These are phyloP conservation scores for Globia sparganii DNA, from an alignment of 2,888 invertebrate species.

Conservation along the genomic window DNA sequence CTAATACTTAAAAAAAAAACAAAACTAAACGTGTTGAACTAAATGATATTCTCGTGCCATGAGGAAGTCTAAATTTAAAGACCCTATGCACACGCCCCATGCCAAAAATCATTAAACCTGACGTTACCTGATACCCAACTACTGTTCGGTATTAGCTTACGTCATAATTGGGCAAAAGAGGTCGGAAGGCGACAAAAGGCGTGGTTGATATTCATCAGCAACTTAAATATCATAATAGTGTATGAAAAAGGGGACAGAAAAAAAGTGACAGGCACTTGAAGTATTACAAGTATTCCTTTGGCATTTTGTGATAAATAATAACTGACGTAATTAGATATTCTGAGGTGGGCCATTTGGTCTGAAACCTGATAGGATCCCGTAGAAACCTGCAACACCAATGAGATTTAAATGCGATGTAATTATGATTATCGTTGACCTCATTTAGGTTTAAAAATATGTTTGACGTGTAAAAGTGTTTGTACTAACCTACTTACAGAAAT, in stretches of 20 bases:
- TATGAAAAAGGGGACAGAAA: conserved; percentile 4
- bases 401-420: neutral
- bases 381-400: neutral
- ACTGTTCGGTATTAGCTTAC: conserved; percentile 80
- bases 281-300: conserved; percentile 5
- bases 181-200: conserved; percentile 69
- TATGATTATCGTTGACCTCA: too few species aligned
- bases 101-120: conserved; percentile 73
- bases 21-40: conserved; percentile 1
- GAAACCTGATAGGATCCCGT: neutral
- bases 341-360: neutral
- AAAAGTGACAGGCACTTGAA: conserved; percentile 8
- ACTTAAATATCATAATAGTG: conserved; percentile 41
- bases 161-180: conserved; percentile 78
- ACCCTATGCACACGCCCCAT: conserved; percentile 71
- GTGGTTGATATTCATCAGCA: conserved; percentile 61
- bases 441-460: too few species aligned
- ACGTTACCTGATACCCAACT: conserved; percentile 71
- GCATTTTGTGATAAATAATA: neutral
- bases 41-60: conserved; percentile 53
- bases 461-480: too few species aligned
- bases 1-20: too few species aligned
- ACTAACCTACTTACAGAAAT: too few species aligned
- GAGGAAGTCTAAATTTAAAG: conserved; percentile 70
- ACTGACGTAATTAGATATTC: neutral